Percentiles rank a stretch among this genome's conserved stretches.
phyloP scores from a whole-genome alignment of 2,888 invertebrate genomes.

The Agrochola litura region DNA sequence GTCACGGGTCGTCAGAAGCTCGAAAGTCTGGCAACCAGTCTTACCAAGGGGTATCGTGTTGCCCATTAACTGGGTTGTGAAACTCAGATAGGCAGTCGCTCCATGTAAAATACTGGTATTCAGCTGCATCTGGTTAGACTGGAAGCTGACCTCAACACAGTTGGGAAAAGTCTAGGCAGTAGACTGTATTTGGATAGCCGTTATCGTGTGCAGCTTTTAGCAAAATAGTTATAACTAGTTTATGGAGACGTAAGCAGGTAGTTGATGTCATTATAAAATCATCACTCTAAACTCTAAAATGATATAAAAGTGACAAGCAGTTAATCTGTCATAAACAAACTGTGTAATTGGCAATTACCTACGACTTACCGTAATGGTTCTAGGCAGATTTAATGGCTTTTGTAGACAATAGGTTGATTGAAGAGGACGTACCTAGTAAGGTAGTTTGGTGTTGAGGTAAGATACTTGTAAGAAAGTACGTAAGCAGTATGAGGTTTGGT shows the following conservation, averaged over 20 bases:
- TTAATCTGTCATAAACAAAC: slow-evolving; percentile 7
- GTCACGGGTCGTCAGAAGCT: too few relatives aligned
- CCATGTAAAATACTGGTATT: too few relatives aligned
- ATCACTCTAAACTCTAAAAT: not conserved
- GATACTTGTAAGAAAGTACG: not conserved
- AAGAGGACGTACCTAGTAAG: not conserved
- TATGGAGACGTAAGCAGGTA: not conserved
- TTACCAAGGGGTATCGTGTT: too few relatives aligned
- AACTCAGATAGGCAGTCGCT: too few relatives aligned
- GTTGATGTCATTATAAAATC: slow-evolving; percentile 14
- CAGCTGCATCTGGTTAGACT: too few relatives aligned
- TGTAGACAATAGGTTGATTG: not conserved
- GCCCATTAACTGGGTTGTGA: too few relatives aligned
- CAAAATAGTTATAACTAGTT: not conserved
- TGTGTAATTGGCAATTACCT: slow-evolving; percentile 9
- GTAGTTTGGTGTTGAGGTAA: not conserved
- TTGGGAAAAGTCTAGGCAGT: too few relatives aligned
- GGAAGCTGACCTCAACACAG: too few relatives aligned
- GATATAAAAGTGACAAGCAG: not conserved
- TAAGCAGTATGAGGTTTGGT: not conserved
- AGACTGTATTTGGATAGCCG: too few relatives aligned
- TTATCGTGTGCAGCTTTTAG: too few relatives aligned
- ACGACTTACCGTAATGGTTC: not conserved
- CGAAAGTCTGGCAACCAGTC: too few relatives aligned
- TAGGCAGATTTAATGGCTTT: slow-evolving; percentile 9